phyloP scores from a whole-genome alignment of 2,113 vertebrate genomes.

The Tenebrosternarchus preto region DNA sequence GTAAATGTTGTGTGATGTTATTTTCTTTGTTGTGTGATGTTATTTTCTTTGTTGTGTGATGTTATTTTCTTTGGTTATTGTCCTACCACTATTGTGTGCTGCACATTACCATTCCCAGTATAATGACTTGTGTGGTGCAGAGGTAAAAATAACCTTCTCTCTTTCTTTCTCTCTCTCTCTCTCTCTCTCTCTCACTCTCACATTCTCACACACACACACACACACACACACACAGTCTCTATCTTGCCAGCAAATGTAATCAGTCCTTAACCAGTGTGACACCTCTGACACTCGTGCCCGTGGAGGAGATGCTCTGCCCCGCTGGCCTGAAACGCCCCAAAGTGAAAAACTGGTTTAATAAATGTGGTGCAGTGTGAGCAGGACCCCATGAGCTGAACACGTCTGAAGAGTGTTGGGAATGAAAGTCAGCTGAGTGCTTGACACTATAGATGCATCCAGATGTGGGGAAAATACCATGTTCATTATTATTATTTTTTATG shows the following conservation, averaged over 20 bases:
- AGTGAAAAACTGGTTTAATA: slow-evolving; percentile 10
- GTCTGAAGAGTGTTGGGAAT: background rate
- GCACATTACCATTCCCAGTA: slow-evolving; percentile 25
- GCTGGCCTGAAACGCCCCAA: slow-evolving; percentile 23
- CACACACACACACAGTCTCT: background rate
- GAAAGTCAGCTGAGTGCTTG: slow-evolving; percentile 25
- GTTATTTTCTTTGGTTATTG: slow-evolving; percentile 5
- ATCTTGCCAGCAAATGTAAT: slow-evolving; percentile 23
- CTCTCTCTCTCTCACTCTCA: too few relatives aligned
- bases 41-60: too few relatives aligned
- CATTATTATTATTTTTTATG: too few relatives aligned
- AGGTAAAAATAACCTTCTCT: slow-evolving; percentile 8
- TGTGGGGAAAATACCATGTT: too few relatives aligned
- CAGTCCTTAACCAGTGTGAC: slow-evolving; percentile 20
- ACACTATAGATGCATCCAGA: background rate
- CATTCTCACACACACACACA: too few relatives aligned
- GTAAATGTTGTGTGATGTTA: too few relatives aligned
- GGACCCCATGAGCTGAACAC: background rate
- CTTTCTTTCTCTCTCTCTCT: too few relatives aligned
- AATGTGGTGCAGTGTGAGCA: slow-evolving; percentile 21
- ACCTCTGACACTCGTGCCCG: slow-evolving; percentile 26
- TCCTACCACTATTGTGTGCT: background rate
- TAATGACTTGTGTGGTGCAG: slow-evolving; percentile 26
- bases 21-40: too few relatives aligned
- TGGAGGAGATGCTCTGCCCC: slow-evolving; percentile 20